Percentiles rank a stretch among this genome's conserved stretches.
These are phyloP conservation scores for Drosophila macrospina DNA, from an alignment of 2,888 invertebrate genomes.

Conservation along the genomic window DNA sequence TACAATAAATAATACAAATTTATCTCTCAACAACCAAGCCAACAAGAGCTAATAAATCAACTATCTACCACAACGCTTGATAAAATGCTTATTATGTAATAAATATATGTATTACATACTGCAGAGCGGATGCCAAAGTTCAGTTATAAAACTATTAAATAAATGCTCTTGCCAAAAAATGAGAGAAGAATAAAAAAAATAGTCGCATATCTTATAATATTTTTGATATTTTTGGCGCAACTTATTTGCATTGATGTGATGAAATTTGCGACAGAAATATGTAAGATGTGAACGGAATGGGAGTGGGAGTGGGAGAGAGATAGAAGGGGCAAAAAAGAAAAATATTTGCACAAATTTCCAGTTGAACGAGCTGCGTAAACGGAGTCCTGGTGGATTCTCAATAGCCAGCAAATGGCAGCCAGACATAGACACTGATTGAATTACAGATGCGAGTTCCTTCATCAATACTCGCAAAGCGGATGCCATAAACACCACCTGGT, in stretches of 20 bases:
- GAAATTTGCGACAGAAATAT: conserved; percentile 30
- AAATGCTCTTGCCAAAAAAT: conserved; percentile 8
- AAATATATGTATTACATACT: background rate
- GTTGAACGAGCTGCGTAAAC: conserved; percentile 59
- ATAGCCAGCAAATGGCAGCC: conserved; percentile 64
- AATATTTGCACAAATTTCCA: conserved; percentile 67
- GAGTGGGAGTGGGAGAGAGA: background rate
- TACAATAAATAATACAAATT: too few species aligned
- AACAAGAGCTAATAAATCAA: background rate
- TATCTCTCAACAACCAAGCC: background rate
- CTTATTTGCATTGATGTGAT: conserved; percentile 77
- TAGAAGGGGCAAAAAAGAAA: conserved; percentile 12
- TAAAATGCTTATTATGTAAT: conserved; percentile 1
- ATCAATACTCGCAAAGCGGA: conserved; percentile 82
- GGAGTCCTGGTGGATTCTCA: conserved; percentile 32
- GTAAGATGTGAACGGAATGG: background rate
- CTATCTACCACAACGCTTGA: background rate
- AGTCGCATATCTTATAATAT: conserved; percentile 62
- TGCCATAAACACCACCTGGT: conserved; percentile 83
- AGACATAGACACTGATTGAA: conserved; percentile 82
- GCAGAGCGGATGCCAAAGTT: conserved; percentile 11
- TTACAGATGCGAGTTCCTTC: conserved; percentile 82
- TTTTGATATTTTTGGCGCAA: conserved; percentile 52
- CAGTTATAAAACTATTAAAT: conserved; percentile 24
- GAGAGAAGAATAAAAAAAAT: conserved; percentile 32